phyloP scores from a whole-genome alignment of 2,888 invertebrate genomes.

The Tenthredo livida region DNA sequence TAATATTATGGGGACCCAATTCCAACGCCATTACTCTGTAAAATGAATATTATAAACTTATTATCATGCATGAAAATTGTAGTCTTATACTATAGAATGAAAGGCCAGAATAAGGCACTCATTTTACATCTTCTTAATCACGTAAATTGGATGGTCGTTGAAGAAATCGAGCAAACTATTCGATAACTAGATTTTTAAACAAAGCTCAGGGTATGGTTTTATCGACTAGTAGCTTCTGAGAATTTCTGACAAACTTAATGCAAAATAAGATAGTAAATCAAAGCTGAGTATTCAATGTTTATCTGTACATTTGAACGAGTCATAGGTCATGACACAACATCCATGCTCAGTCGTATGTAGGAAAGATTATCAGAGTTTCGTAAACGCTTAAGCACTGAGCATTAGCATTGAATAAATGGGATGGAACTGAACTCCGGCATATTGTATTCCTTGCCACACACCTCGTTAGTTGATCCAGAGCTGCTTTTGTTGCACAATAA shows the following conservation, averaged over 20 bases:
- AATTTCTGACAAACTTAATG: neutral
- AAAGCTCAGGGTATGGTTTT: neutral
- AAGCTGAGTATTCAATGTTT: neutral
- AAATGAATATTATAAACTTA: slow-evolving; percentile 34
- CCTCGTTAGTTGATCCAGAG: slow-evolving; percentile 90
- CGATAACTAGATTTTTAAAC: neutral
- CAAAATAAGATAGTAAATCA: neutral
- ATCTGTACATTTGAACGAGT: neutral
- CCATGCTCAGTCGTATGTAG: neutral
- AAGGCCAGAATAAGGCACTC: neutral
- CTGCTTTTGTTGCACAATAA: slow-evolving; percentile 94
- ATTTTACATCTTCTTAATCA: neutral
- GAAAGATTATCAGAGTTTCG: too few relatives aligned
- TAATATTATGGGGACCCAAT: slow-evolving; percentile 89
- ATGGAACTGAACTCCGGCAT: neutral
- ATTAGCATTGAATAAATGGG: neutral
- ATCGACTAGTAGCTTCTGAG: neutral
- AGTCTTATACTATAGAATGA: neutral
- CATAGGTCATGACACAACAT: neutral
- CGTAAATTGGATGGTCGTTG: neutral
- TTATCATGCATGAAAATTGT: neutral
- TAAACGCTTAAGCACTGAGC: too few relatives aligned
- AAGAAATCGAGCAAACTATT: neutral
- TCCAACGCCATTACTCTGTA: slow-evolving; percentile 89
- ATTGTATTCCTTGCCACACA: slow-evolving; percentile 56